Conservation (phyloP, 2,113 vertebrate genomes). For the Silurus meridionalis region DNA sequence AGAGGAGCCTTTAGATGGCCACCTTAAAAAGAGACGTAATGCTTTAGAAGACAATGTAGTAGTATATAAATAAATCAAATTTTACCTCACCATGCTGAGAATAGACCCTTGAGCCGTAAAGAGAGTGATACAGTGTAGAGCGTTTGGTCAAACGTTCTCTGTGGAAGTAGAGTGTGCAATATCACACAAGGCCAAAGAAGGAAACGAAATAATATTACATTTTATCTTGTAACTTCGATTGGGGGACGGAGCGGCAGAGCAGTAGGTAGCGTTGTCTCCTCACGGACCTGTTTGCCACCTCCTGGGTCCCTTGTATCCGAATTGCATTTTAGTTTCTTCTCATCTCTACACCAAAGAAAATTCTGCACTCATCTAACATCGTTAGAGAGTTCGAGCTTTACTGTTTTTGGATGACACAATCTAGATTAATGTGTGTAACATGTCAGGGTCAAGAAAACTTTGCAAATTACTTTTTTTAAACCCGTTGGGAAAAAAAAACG, state of each 20-base stretch:
- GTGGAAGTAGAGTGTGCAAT: not conserved
- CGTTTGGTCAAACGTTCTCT: not conserved
- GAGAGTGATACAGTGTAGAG: not conserved
- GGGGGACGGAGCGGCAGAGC: not conserved
- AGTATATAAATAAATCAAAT: not conserved
- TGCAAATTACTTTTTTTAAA: not conserved
- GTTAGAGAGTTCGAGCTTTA: not conserved
- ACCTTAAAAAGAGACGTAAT: not conserved
- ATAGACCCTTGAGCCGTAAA: not conserved
- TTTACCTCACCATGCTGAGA: not conserved
- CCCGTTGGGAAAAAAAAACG: not conserved
- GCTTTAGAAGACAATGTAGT: not conserved
- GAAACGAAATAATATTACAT: not conserved
- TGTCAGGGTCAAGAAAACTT: constrained; percentile 17
- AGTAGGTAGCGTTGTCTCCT: not conserved
- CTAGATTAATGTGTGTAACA: constrained; percentile 20
- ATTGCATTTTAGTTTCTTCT: not conserved
- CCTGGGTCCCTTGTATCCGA: not conserved
- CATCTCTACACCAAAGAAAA: not conserved
- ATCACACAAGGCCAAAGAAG: not conserved
- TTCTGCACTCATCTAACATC: not conserved
- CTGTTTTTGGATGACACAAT: constrained; percentile 8
- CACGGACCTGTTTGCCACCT: not conserved
- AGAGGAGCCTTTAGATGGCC: not conserved
- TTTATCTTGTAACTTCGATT: not conserved